phyloP scores from a whole-genome alignment of 2,888 invertebrate species.

The Alitta virens region DNA sequence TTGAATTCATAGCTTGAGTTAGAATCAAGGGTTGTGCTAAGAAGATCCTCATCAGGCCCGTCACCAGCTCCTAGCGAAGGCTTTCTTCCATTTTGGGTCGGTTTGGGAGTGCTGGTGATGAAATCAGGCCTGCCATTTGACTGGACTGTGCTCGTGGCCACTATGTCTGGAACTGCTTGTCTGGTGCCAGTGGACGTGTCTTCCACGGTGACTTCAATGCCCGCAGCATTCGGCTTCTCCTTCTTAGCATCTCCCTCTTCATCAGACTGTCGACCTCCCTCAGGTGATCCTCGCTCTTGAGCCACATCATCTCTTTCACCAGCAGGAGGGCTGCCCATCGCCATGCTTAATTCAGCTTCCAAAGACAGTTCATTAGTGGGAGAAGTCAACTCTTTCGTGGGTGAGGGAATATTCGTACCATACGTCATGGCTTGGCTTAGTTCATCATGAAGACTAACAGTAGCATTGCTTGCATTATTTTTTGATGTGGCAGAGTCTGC shows the following conservation, averaged over 20 bases:
- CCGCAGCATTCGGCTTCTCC: not conserved
- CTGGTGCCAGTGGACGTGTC: not conserved
- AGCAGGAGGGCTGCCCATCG: not conserved
- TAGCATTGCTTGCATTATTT: not conserved
- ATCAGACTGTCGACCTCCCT: not conserved
- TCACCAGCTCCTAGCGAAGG: not conserved
- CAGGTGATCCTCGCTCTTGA: not conserved
- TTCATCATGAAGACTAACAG: slow-evolving; percentile 6
- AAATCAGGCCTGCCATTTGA: slow-evolving; percentile 14
- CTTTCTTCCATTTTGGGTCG: not conserved
- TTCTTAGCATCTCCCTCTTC: not conserved
- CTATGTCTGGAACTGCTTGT: slow-evolving; percentile 9
- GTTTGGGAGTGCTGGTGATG: slow-evolving; percentile 19
- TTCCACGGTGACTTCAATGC: slow-evolving; percentile 5
- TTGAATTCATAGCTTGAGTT: slow-evolving; percentile 14
- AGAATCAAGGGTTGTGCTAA: not conserved
- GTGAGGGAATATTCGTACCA: not conserved
- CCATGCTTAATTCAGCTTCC: slow-evolving; percentile 26
- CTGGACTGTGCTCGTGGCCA: slow-evolving; percentile 10
- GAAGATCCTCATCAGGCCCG: not conserved
- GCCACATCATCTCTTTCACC: not conserved
- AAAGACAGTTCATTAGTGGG: slow-evolving; percentile 29
- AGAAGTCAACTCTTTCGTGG: not conserved
- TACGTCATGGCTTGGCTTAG: not conserved
- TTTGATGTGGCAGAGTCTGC: slow-evolving; percentile 3